Conservation (phyloP, 1,140 invertebrate genomes). For the Anagrus nilaparvatae region DNA sequence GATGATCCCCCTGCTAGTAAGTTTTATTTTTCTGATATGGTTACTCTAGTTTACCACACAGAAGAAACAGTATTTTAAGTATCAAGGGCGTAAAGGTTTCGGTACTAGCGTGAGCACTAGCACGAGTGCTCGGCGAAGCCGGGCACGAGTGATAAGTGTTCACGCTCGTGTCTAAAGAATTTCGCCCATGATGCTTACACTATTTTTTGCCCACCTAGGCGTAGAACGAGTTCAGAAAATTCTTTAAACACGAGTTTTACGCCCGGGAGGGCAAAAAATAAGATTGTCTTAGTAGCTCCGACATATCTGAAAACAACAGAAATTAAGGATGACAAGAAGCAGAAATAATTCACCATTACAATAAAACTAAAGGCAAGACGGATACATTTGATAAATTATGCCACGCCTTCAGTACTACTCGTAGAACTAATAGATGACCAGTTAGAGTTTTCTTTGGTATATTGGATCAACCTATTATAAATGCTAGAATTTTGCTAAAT, state of each 20-base stretch:
- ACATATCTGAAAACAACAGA: background rate
- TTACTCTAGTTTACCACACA: conserved; percentile 21
- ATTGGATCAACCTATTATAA: conserved; percentile 14
- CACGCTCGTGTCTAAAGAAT: no score
- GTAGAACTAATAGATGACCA: conserved; percentile 32
- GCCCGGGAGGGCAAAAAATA: conserved; percentile 25
- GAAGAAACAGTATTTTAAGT: no score
- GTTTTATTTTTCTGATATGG: conserved; percentile 2
- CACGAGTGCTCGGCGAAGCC: no score
- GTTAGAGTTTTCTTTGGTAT: conserved; percentile 18
- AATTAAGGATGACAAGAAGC: conserved; percentile 2
- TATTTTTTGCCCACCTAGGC: no score
- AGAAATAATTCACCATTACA: conserved; percentile 11
- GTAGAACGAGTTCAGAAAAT: no score
- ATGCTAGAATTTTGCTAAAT: conserved; percentile 10
- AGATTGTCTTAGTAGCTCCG: conserved; percentile 23
- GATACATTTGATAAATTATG: conserved; percentile 39
- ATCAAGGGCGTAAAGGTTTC: no score
- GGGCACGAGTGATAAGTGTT: no score
- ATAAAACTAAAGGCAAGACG: conserved; percentile 33
- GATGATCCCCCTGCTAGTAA: conserved; percentile 5
- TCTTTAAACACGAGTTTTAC: conserved; percentile 21
- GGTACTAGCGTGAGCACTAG: no score
- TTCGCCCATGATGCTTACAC: no score
- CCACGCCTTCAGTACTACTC: conserved; percentile 21